phyloP scores from a whole-genome alignment of 2,888 invertebrate species.

The Apeira syringaria region DNA sequence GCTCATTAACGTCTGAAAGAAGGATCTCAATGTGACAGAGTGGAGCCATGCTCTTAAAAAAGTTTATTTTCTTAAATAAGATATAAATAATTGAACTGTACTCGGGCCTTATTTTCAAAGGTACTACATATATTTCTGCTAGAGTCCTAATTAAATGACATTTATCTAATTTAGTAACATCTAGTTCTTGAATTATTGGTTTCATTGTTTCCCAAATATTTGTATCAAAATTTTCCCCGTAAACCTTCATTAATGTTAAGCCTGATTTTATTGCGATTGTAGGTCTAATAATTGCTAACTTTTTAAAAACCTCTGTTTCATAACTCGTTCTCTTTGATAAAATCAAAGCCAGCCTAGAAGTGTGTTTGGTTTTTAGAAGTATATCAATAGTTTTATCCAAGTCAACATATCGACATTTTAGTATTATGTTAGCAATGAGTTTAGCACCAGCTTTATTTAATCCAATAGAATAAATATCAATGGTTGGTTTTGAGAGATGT shows the following conservation, averaged over 20 bases:
- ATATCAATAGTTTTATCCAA: conserved; percentile 31
- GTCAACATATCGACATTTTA: conserved; percentile 37
- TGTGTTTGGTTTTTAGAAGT: conserved; percentile 40
- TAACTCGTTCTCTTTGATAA: conserved; percentile 38
- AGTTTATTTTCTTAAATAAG: conserved; percentile 28
- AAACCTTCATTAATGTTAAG: conserved; percentile 34
- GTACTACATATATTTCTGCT: conserved; percentile 23
- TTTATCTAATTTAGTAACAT: conserved; percentile 30
- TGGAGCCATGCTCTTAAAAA: conserved; percentile 27
- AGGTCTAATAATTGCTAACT: conserved; percentile 39
- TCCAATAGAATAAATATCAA: conserved; percentile 39
- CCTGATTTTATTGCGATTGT: conserved; percentile 41
- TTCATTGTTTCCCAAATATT: conserved; percentile 47
- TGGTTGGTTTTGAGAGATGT: conserved; percentile 40
- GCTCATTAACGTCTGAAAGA: conserved; percentile 36
- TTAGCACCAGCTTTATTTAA: conserved; percentile 51
- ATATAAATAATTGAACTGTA: conserved; percentile 45
- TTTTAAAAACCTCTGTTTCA: conserved; percentile 31
- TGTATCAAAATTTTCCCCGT: conserved; percentile 29
- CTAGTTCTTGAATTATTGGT: conserved; percentile 35
- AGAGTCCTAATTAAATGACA: conserved; percentile 8
- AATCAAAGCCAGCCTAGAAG: conserved; percentile 41
- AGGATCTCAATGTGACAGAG: conserved; percentile 38
- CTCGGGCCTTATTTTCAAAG: conserved; percentile 42
- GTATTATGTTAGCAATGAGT: conserved; percentile 44